A percentile compares a stretch with the other conserved stretches of the same genome.
Conservation (phyloP, 2,888 invertebrate species). For the Exephanes ischioxanthus region DNA sequence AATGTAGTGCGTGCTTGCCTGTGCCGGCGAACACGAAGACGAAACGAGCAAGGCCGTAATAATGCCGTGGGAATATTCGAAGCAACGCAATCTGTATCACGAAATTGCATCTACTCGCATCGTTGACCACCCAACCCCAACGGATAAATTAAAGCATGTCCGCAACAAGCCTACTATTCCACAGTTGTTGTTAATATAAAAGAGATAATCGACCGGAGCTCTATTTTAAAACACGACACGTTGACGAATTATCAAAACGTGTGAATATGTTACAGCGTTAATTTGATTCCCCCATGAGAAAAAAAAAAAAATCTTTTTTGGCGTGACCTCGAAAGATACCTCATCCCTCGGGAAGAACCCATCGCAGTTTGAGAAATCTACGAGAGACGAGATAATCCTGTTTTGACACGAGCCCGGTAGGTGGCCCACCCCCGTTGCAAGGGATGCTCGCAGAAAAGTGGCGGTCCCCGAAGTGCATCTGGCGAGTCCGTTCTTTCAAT, state of each 20-base stretch:
- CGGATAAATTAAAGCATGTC: slow-evolving; percentile 31
- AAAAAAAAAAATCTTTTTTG: background rate
- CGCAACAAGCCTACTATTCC: background rate
- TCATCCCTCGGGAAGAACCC: background rate
- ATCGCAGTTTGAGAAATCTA: slow-evolving; percentile 62
- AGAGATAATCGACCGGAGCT: slow-evolving; percentile 1
- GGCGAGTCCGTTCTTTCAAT: slow-evolving; percentile 66
- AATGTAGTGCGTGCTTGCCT: slow-evolving; percentile 45
- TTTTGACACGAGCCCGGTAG: slow-evolving; percentile 79
- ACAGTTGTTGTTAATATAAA: background rate
- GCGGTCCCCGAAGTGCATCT: slow-evolving; percentile 71
- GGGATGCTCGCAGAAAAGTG: slow-evolving; percentile 70
- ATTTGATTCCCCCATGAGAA: background rate
- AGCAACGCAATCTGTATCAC: slow-evolving; percentile 31
- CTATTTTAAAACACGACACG: background rate
- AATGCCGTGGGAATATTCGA: slow-evolving; percentile 62
- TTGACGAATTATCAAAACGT: background rate
- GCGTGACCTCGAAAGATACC: background rate
- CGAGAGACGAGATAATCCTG: slow-evolving; percentile 74
- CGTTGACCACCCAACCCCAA: slow-evolving; percentile 48
- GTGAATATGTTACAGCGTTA: background rate
- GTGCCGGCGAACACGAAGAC: slow-evolving; percentile 31
- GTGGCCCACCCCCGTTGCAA: slow-evolving; percentile 71
- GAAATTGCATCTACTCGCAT: slow-evolving; percentile 50
- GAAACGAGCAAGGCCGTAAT: slow-evolving; percentile 39